A percentile compares a stretch with the other conserved stretches of the same genome.
Conservation (phyloP, 2,797 vertebrate species). For the Rhincodon typus region DNA sequence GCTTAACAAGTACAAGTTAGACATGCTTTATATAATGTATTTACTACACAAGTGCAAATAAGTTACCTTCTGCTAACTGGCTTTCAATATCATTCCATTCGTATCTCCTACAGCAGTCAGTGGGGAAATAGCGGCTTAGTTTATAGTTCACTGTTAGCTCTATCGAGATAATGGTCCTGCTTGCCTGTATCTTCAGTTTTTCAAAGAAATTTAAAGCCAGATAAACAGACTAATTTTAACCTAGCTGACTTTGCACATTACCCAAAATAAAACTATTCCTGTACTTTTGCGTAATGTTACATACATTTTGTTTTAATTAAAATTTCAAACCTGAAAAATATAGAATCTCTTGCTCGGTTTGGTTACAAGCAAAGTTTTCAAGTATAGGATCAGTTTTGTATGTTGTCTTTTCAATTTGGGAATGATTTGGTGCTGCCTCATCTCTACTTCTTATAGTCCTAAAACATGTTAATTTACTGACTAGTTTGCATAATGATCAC, state of each 20-base stretch:
- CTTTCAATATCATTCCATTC: neutral
- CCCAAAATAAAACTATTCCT: conserved; percentile 1
- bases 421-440: neutral
- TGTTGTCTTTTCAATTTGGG: neutral
- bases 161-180: neutral
- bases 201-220: neutral
- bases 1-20: neutral
- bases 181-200: neutral
- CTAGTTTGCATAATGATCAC: neutral
- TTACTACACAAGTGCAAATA: conserved; percentile 20
- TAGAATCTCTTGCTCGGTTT: neutral
- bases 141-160: neutral
- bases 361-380: neutral
- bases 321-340: neutral
- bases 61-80: neutral
- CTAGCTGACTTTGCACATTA: neutral
- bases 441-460: neutral
- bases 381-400: neutral
- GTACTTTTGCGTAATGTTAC: neutral
- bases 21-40: neutral
- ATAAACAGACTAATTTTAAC: neutral
- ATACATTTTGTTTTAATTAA: neutral
- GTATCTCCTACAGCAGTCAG: conserved; percentile 2
- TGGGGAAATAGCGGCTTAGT: neutral
- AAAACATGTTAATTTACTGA: neutral